Evolutionary conservation across 2,797 vertebrate species (phyloP), one percentile per base, ranked within the genome.

Genomic region (Pseudopleuronectes americanus): DNA sequence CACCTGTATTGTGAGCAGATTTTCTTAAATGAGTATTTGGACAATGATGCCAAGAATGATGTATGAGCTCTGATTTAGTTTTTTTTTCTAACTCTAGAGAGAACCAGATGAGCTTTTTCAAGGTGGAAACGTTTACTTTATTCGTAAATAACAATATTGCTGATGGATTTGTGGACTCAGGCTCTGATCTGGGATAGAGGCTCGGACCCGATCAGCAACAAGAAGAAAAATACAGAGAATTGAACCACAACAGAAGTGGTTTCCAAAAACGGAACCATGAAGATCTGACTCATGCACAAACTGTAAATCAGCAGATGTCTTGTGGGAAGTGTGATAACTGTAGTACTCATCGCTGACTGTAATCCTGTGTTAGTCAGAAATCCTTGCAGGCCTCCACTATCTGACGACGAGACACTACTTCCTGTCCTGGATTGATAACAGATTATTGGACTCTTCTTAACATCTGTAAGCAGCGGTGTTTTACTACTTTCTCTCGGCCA

Each of bases 341-440:
- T 75, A 55, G 49, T 17, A 31, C 3, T 19, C 2, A 2, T 19
- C 48, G 53, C 45, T 41, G 45, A 43, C 7, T 38, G 22, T 38
- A 28, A 55, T 55, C 57, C 36, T 28, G 19, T 45, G n/a, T 67
- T 13, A 52, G 38, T 55, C 24, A 14, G 36, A 61, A 75, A 26
- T 52, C 57, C 41, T 28, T 58, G 26, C 13, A 16, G 55, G 19
- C 21, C 22, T 28, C 53, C 28, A 52, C n/a, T 19, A 14, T 72
- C 65, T 55, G 38, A 52, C 38, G 64, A 52, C 16, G 7, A 57
- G 19, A 61, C 28, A 38, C n/a, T 56, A 26, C 36, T 38, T 9
- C 4, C 23, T 70, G 70, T 71, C 56, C 45, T 72, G 28, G 41
- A 33, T 17, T 48, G 47, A 74, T 45, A 63, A 33, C 38, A 71